Percentiles rank a stretch among this genome's conserved stretches.
These are phyloP conservation scores for Thamnophis sirtalis DNA, from an alignment of 2,113 vertebrate genomes.

Conservation along the genomic window DNA sequence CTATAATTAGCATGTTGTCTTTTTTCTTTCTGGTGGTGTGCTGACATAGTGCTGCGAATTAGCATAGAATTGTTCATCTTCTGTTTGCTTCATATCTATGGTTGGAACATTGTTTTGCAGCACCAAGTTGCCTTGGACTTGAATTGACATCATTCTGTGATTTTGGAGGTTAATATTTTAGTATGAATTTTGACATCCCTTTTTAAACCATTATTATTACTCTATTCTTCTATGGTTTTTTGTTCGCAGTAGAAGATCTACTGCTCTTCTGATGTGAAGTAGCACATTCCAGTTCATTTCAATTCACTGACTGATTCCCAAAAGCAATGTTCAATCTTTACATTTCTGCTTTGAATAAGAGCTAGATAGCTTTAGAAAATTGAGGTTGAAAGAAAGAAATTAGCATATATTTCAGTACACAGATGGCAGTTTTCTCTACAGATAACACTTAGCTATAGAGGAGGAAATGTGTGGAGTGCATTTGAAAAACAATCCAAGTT, in stretches of 20 bases:
- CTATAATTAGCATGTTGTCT: neutral
- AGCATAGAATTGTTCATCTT: neutral
- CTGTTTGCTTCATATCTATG: neutral
- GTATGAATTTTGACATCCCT: neutral
- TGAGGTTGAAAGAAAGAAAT: neutral
- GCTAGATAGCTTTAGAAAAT: neutral
- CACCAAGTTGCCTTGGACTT: neutral
- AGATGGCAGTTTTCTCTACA: neutral
- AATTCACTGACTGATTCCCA: neutral
- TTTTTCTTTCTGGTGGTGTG: neutral
- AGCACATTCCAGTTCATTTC: neutral
- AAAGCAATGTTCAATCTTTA: neutral
- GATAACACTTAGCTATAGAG: neutral
- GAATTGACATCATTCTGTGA: neutral
- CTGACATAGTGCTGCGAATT: neutral
- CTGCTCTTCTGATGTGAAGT: neutral
- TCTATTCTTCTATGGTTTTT: neutral
- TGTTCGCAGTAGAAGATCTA: neutral
- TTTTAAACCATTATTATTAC: neutral
- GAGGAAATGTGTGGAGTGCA: neutral
- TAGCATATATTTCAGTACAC: neutral
- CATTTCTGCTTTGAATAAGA: neutral
- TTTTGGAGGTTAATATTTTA: neutral
- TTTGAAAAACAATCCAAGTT: neutral
- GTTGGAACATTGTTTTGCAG: neutral